Percentiles rank a stretch among this genome's conserved stretches.
Evolutionary conservation across 2,113 vertebrate genomes (phyloP).

Genomic region (Suncus etruscus): DNA sequence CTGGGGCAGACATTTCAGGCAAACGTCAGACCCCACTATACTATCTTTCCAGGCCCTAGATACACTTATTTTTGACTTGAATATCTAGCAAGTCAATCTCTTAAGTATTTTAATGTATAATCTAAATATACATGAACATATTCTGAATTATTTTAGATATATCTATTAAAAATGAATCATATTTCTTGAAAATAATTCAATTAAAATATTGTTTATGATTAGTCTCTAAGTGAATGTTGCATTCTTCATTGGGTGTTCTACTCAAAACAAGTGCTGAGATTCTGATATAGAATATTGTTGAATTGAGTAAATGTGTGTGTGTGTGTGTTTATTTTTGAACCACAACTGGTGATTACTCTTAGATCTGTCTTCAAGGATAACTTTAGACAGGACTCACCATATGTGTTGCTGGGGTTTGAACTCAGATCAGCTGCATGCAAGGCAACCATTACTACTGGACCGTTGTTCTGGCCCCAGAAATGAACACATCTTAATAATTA

Average conservation of each 20-base stretch:
- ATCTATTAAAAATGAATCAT: neutral
- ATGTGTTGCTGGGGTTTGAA: too few relatives aligned
- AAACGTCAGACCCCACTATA: too few relatives aligned
- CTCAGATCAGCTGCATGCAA: too few relatives aligned
- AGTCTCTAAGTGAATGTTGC: neutral
- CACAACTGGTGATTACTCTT: too few relatives aligned
- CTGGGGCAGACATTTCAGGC: too few relatives aligned
- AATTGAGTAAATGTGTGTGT: constrained; percentile 47
- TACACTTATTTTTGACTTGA: neutral
- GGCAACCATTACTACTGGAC: too few relatives aligned
- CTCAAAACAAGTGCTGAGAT: neutral
- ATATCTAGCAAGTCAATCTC: neutral
- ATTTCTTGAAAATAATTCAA: constrained; percentile 32
- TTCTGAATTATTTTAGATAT: constrained; percentile 27
- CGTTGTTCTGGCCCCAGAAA: too few relatives aligned
- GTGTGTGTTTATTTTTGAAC: too few relatives aligned
- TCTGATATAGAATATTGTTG: neutral
- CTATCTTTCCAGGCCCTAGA: too few relatives aligned
- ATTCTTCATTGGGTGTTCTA: neutral
- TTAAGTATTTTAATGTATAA: constrained; percentile 22
- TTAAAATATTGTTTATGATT: neutral
- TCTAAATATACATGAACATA: constrained; percentile 1
- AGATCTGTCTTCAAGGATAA: too few relatives aligned
- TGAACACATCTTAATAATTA: too few relatives aligned
- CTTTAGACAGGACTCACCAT: too few relatives aligned